Conservation (phyloP, 2,888 invertebrate species). For the Drosophila bunnanda region DNA sequence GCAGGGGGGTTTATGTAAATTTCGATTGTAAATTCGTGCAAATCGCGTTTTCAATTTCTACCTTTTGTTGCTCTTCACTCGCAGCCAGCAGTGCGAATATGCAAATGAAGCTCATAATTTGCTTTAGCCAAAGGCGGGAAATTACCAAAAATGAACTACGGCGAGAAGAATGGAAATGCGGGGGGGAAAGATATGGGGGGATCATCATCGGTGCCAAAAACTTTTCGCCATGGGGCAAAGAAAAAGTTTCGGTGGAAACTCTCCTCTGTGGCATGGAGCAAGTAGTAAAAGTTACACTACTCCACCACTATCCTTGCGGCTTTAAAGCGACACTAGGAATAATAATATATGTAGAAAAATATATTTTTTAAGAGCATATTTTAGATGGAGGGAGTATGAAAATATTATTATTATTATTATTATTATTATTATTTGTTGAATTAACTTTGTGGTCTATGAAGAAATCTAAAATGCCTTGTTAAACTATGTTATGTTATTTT, state of each 20-base stretch:
- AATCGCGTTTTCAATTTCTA: conserved; percentile 63
- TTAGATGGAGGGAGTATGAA: too few species aligned
- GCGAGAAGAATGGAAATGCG: conserved; percentile 6
- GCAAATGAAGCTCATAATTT: conserved; percentile 68
- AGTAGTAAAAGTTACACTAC: conserved; percentile 34
- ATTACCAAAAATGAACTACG: conserved; percentile 49
- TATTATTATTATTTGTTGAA: background rate
- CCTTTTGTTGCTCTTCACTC: conserved; percentile 28
- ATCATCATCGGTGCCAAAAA: conserved; percentile 23
- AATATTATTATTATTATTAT: background rate
- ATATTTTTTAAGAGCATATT: too few species aligned
- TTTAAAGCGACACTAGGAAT: background rate
- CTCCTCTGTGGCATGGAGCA: conserved; percentile 12
- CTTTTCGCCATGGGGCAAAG: conserved; percentile 27
- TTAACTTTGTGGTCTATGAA: too few species aligned
- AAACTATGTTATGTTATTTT: too few species aligned
- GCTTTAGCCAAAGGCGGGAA: conserved; percentile 41
- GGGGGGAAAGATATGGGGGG: conserved; percentile 3
- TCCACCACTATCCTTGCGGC: background rate
- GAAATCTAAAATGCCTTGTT: too few species aligned
- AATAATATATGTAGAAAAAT: too few species aligned
- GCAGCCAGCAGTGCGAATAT: conserved; percentile 46
- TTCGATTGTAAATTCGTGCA: conserved; percentile 49
- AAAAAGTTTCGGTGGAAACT: conserved; percentile 25
- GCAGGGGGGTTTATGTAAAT: conserved; percentile 58